Conservation (phyloP, 2,113 vertebrate genomes). For the Thunnus thynnus region DNA sequence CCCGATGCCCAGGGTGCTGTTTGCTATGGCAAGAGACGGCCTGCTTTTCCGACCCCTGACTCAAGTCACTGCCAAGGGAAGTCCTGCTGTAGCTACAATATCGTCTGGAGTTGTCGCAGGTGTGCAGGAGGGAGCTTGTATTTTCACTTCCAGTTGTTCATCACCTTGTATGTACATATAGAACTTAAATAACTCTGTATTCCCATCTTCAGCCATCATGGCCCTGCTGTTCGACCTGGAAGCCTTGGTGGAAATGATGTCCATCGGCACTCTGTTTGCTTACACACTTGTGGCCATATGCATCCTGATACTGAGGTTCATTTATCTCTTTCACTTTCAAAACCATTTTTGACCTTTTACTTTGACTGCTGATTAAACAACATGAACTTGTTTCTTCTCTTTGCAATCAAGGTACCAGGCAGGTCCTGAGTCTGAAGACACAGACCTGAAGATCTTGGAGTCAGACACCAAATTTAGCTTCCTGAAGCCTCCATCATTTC, state of each 20-base stretch:
- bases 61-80: conserved; percentile 85
- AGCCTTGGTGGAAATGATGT: conserved; percentile 90
- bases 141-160: background rate
- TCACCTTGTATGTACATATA: background rate
- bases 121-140: conserved; percentile 44
- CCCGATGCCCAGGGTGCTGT: conserved; percentile 91
- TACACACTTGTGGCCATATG: conserved; percentile 91
- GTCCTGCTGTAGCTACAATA: conserved; percentile 88
- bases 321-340: background rate
- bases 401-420: conserved; percentile 82
- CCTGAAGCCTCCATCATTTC: conserved; percentile 71
- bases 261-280: conserved; percentile 89
- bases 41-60: conserved; percentile 87
- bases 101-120: conserved; percentile 88
- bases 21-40: conserved; percentile 92
- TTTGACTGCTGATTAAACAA: background rate
- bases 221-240: conserved; percentile 90
- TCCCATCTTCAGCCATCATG: conserved; percentile 85
- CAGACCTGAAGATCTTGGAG: conserved; percentile 35
- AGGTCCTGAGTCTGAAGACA: conserved; percentile 39
- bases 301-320: conserved; percentile 90
- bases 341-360: background rate
- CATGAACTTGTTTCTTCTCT: background rate
- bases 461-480: conserved; percentile 58
- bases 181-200: background rate